These are phyloP conservation scores for Eurosta solidaginis DNA, from an alignment of 1,140 invertebrate genomes.

Conservation along the genomic window DNA sequence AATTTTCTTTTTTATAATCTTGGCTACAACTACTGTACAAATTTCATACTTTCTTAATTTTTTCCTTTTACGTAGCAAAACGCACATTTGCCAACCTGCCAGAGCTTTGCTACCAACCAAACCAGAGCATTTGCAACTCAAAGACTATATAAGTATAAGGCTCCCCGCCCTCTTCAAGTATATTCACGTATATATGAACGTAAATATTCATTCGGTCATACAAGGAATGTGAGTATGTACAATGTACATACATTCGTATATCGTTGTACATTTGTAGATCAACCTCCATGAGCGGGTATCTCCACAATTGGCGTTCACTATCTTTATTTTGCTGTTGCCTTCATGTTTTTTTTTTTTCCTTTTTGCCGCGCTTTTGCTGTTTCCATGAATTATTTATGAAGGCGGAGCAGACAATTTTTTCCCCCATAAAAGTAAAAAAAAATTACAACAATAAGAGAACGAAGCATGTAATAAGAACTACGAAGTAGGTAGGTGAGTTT, in stretches of 20 bases:
- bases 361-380: conserved; percentile 30
- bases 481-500: background rate
- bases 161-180: no score
- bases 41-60: background rate
- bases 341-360: background rate
- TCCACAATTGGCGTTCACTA: background rate
- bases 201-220: no score
- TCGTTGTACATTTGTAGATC: background rate
- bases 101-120: background rate
- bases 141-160: no score
- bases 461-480: background rate
- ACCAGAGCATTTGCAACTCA: background rate
- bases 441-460: background rate
- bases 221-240: background rate
- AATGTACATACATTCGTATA: background rate
- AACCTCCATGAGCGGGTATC: background rate
- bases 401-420: conserved; percentile 58
- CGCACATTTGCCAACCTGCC: background rate
- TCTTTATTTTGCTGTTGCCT: background rate
- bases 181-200: no score
- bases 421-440: conserved; percentile 1
- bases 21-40: background rate
- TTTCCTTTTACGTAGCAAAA: background rate
- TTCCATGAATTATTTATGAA: conserved; percentile 61
- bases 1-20: background rate